A percentile compares a stretch with the other conserved stretches of the same genome.
phyloP scores from a whole-genome alignment of 2,888 invertebrate species.

The Malthinus seriepunctatus region DNA sequence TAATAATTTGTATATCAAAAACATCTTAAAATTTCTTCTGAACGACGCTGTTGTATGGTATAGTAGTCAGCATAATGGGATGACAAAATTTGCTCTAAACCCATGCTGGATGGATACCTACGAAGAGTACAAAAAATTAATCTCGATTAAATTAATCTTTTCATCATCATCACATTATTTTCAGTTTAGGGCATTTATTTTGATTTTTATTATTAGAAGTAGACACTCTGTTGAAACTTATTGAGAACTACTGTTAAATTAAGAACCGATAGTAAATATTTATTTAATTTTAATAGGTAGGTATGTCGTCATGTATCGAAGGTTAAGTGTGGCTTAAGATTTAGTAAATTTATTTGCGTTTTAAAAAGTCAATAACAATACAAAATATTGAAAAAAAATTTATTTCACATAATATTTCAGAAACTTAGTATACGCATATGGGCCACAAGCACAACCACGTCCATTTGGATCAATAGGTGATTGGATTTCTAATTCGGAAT shows the following conservation, averaged over 20 bases:
- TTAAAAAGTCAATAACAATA: background rate
- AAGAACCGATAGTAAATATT: background rate
- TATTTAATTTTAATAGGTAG: background rate
- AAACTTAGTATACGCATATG: slow-evolving; percentile 5
- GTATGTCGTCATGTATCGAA: slow-evolving; percentile 2
- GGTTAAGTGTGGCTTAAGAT: background rate
- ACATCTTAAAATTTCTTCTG: no score
- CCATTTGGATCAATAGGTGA: slow-evolving; percentile 46
- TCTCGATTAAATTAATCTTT: no score
- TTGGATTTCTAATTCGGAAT: slow-evolving; percentile 59
- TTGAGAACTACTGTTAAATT: background rate
- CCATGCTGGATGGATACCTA: no score
- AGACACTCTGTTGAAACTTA: background rate
- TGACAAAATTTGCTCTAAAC: no score
- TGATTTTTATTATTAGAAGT: no score
- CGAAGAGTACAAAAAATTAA: no score
- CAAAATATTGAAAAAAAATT: background rate
- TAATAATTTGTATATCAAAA: no score
- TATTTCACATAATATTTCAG: slow-evolving; percentile 11
- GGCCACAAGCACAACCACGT: slow-evolving; percentile 9
- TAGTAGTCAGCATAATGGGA: no score
- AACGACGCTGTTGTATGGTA: no score
- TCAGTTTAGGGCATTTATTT: no score
- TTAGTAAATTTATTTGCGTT: background rate
- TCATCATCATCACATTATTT: no score